phyloP scores from a whole-genome alignment of 2,888 invertebrate genomes.

The Sinotaia quadrata region DNA sequence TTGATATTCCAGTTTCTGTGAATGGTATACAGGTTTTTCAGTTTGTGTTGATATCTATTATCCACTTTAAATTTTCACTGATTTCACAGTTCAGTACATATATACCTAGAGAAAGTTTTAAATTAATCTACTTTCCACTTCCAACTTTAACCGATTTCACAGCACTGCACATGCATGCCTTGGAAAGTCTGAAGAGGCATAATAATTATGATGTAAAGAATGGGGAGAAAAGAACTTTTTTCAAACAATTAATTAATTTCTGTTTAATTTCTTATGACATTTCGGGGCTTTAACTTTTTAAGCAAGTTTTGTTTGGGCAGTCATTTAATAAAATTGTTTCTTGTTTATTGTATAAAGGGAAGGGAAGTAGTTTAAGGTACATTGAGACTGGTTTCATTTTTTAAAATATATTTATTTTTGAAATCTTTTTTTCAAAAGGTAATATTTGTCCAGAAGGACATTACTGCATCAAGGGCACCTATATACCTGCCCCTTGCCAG shows the following conservation, averaged over 20 bases:
- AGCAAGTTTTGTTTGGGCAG: not conserved
- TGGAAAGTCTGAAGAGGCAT: too few relatives aligned
- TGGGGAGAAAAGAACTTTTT: not conserved
- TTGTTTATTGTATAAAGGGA: not conserved
- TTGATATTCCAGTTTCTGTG: not conserved
- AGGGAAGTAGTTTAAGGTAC: not conserved
- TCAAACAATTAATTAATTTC: not conserved
- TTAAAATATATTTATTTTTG: too few relatives aligned
- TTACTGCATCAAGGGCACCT: conserved; percentile 62
- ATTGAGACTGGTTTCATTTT: too few relatives aligned
- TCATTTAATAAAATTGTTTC: not conserved
- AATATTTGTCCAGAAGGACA: conserved; percentile 65
- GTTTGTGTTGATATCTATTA: not conserved
- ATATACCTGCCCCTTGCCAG: conserved; percentile 55
- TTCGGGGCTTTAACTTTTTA: not conserved
- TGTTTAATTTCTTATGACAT: not conserved
- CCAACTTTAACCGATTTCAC: too few relatives aligned
- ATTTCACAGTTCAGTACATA: too few relatives aligned
- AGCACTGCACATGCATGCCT: too few relatives aligned
- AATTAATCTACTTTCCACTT: too few relatives aligned
- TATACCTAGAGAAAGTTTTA: too few relatives aligned
- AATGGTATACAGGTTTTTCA: not conserved
- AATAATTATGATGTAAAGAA: too few relatives aligned
- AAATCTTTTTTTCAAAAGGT: too few relatives aligned
- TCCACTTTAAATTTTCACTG: too few relatives aligned